phyloP scores from a whole-genome alignment of 2,797 vertebrate genomes.

The Hafferia zeledoni region DNA sequence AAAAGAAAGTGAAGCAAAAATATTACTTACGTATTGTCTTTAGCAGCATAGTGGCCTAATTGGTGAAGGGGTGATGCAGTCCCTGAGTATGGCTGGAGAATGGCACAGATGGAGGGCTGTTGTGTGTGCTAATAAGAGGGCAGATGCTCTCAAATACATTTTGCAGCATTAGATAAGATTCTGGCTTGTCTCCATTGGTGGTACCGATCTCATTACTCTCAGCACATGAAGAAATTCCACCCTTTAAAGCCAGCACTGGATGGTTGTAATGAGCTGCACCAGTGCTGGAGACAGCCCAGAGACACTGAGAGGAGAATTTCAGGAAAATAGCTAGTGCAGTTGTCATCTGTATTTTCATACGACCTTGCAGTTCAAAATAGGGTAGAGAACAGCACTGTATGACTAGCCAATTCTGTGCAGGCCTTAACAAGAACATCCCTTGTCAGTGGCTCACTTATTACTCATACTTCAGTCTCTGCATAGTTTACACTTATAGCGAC shows the following conservation, averaged over 20 bases:
- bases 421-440: constrained; percentile 23
- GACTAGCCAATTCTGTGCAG: constrained; percentile 7
- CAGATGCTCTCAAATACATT: constrained; percentile 21
- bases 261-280: background rate
- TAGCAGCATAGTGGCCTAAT: background rate
- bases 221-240: background rate
- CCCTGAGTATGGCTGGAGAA: background rate
- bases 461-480: background rate
- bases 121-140: background rate
- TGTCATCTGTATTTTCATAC: background rate
- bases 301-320: background rate
- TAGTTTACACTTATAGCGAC: background rate
- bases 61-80: background rate
- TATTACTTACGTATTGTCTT: constrained; percentile 13
- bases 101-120: background rate
- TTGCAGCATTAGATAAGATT: background rate
- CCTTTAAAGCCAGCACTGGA: background rate
- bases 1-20: background rate
- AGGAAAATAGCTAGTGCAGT: background rate
- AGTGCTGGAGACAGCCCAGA: background rate
- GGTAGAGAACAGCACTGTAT: background rate
- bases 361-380: background rate
- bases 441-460: background rate
- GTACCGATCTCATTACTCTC: background rate
- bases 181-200: background rate